A percentile compares a stretch with the other conserved stretches of the same genome.
phyloP scores from a whole-genome alignment of 2,888 invertebrate genomes.

The Drosophila mercatorum region DNA sequence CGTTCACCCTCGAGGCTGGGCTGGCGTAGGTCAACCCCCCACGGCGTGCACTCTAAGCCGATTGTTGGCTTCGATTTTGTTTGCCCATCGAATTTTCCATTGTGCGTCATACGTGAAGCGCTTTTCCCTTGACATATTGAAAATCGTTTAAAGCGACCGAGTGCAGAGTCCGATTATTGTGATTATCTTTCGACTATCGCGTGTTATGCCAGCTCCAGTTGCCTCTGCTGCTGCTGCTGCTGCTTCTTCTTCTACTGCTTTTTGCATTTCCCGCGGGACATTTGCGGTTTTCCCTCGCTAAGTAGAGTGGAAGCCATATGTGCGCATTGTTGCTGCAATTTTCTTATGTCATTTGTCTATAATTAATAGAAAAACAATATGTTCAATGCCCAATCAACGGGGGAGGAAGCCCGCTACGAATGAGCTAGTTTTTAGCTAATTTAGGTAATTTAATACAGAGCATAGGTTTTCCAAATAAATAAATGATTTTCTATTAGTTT shows the following conservation, averaged over 20 bases:
- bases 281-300: conserved; percentile 42
- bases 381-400: conserved; percentile 62
- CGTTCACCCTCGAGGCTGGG: conserved; percentile 10
- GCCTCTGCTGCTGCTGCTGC: conserved; percentile 1
- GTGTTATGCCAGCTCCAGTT: conserved; percentile 45
- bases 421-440: not conserved
- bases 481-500: not conserved
- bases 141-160: conserved; percentile 74
- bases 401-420: conserved; percentile 12
- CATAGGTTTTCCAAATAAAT: not conserved
- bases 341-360: conserved; percentile 54
- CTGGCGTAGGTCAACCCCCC: conserved; percentile 36
- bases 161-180: conserved; percentile 81
- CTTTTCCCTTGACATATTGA: conserved; percentile 63
- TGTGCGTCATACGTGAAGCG: conserved; percentile 63
- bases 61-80: conserved; percentile 47
- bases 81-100: conserved; percentile 61
- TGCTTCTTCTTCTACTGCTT: conserved; percentile 1
- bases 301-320: conserved; percentile 75
- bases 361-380: conserved; percentile 81
- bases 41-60: conserved; percentile 59
- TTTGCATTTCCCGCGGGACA: conserved; percentile 71
- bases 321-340: conserved; percentile 59
- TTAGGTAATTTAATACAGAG: conserved; percentile 1
- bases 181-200: conserved; percentile 74